Base-by-base conservation (phyloP, 2,888 invertebrate species). In the Gryllus longicercus region DNA sequence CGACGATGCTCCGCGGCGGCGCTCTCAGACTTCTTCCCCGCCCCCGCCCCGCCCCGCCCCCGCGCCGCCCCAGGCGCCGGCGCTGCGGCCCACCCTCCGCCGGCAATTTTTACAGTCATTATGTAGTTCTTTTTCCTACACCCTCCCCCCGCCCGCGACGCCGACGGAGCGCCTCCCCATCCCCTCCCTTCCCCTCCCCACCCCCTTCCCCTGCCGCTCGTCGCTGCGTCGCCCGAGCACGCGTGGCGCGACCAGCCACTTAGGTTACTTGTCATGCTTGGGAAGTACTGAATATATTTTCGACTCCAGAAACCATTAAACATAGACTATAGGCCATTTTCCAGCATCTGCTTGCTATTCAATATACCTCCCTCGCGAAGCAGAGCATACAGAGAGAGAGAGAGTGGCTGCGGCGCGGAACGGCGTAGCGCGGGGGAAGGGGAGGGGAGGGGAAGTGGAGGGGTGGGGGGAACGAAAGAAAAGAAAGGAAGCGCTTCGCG, bases 301-400 rank as follows among this genome's bases (percentile, higher is more conserved):
- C 63, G 63, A 63, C 63, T 63, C 63, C n/a, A 63, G 63, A 63
- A 63, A 63, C 63, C 63, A 63, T 63, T 63, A 63, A 63, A 63
- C 63, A 63, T 63, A 63, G 63, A 63, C 63, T 63, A 63, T 63
- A n/a, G n/a, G n/a, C 16, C 63, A 63, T 63, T 63, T 63, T 63
- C 63, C 63, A 63, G 63, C 63, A 63, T 63, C 63, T 63, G 63
- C 63, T 63, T n/a, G 63, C 63, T 63, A 63, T 63, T 63, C 63
- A 63, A n/a, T 63, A 63, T n/a, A n/a, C 63, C 38, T 38, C 38
- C 63, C 63, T 63, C 63, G 63, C 63, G n/a, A 8, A 38, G 63
- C n/a, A n/a, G 63, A 18, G n/a, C 63, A 63, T 63, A 63, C 1
- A 63, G 63, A n/a, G 51, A 51, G 63, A 63, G n/a, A n/a, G n/a